Conservation (phyloP, 2,797 vertebrate species). For the Linurgus olivaceus region DNA sequence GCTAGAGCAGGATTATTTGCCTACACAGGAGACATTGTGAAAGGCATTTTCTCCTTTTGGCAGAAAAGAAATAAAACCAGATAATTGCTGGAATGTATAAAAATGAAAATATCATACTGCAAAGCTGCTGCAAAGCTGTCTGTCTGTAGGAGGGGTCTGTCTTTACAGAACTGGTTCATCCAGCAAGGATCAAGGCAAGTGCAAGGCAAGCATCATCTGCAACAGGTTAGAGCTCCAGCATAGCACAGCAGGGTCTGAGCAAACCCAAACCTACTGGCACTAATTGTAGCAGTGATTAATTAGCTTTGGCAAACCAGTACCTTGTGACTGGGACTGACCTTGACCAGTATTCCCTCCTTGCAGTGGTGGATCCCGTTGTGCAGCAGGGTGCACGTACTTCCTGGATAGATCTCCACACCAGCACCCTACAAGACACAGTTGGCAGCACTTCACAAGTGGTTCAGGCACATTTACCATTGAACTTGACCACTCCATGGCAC, state of each 20-base stretch:
- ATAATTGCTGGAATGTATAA: not conserved
- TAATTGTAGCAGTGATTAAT: not conserved
- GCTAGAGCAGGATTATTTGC: not conserved
- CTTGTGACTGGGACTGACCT: conserved; percentile 77
- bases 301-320: not conserved
- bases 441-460: not conserved
- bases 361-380: conserved; percentile 92
- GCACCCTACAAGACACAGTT: conserved; percentile 81
- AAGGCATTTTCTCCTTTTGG: not conserved
- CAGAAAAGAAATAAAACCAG: not conserved
- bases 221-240: rapidly evolving
- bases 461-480: not conserved
- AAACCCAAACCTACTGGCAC: not conserved
- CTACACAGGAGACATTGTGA: not conserved
- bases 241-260: not conserved
- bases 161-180: not conserved
- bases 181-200: not conserved
- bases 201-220: not conserved
- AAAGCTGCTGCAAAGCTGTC: not conserved
- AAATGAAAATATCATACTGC: not conserved
- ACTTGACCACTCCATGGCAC: not conserved
- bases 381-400: conserved; percentile 84
- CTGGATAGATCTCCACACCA: conserved; percentile 93
- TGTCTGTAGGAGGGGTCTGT: not conserved
- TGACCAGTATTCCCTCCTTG: conserved; percentile 94